These are phyloP conservation scores for Umimayanthus chanpuru DNA, from an alignment of 92 coral and sea anemone genomes.

Conservation along the genomic window DNA sequence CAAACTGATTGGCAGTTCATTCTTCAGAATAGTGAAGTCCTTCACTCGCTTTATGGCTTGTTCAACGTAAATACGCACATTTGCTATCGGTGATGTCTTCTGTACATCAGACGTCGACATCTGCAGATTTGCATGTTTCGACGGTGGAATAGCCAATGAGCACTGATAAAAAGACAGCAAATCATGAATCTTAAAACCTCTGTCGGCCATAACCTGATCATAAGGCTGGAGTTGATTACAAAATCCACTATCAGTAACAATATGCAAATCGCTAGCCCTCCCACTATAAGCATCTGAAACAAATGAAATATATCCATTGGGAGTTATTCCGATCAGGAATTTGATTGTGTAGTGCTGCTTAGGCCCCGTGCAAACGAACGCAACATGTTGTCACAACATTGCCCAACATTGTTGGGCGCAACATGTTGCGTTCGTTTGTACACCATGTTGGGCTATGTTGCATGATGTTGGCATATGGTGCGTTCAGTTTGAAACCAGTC, in stretches of 20 bases:
- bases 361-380: too few species aligned
- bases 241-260: conserved; percentile 58
- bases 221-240: conserved; percentile 47
- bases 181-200: conserved; percentile 50
- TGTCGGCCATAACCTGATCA: conserved; percentile 52
- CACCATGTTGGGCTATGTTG: too few species aligned
- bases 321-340: conserved; percentile 58
- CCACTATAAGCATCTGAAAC: conserved; percentile 59
- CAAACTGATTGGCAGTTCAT: conserved; percentile 47
- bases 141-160: conserved; percentile 47
- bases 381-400: too few species aligned
- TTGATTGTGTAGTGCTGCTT: conserved; percentile 46
- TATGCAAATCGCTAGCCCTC: conserved; percentile 58
- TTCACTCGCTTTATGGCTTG: conserved; percentile 42
- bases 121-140: conserved; percentile 48
- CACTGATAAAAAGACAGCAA: conserved; percentile 45
- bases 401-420: too few species aligned
- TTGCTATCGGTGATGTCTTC: conserved; percentile 46
- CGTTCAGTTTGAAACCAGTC: too few species aligned
- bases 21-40: conserved; percentile 37
- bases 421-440: too few species aligned
- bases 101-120: conserved; percentile 45
- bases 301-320: conserved; percentile 55
- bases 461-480: too few species aligned
- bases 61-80: conserved; percentile 49